These are phyloP conservation scores for Himantopus leucocephalus DNA, from an alignment of 2,113 vertebrate species.

Conservation along the genomic window DNA sequence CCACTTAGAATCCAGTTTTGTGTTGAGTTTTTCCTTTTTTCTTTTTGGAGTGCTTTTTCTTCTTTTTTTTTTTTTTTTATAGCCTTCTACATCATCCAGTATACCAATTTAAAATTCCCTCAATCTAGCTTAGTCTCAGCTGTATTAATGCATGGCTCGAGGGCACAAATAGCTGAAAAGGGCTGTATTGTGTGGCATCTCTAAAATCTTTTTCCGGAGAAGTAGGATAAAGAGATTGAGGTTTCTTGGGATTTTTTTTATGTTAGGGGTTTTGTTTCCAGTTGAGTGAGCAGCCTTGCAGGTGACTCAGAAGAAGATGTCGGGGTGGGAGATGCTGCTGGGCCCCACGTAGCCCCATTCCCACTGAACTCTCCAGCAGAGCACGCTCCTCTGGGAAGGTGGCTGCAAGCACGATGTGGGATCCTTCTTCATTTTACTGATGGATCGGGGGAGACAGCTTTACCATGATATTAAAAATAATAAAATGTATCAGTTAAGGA, in stretches of 20 bases:
- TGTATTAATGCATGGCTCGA: not conserved
- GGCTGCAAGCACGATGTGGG: not conserved
- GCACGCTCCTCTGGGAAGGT: not conserved
- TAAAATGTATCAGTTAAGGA: not conserved
- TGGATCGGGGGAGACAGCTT: not conserved
- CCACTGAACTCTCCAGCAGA: not conserved
- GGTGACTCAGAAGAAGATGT: not conserved
- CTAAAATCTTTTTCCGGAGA: not conserved
- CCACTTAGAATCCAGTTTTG: not conserved
- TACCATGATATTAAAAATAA: not conserved
- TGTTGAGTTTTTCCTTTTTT: not conserved
- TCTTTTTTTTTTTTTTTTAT: not conserved
- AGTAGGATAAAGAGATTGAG: not conserved
- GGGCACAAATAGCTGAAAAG: constrained; percentile 22
- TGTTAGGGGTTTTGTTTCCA: not conserved
- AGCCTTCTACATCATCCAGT: not conserved
- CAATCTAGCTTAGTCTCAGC: constrained; percentile 3
- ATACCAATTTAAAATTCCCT: not conserved
- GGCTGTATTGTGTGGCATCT: constrained; percentile 2
- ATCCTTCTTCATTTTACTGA: not conserved
- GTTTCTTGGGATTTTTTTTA: not conserved
- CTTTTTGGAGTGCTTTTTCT: not conserved
- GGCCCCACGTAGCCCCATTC: rapidly evolving
- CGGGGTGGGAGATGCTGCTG: not conserved
- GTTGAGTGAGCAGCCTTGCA: not conserved